phyloP scores from a whole-genome alignment of 2,888 invertebrate genomes.

The Hirudinaria manillensis region DNA sequence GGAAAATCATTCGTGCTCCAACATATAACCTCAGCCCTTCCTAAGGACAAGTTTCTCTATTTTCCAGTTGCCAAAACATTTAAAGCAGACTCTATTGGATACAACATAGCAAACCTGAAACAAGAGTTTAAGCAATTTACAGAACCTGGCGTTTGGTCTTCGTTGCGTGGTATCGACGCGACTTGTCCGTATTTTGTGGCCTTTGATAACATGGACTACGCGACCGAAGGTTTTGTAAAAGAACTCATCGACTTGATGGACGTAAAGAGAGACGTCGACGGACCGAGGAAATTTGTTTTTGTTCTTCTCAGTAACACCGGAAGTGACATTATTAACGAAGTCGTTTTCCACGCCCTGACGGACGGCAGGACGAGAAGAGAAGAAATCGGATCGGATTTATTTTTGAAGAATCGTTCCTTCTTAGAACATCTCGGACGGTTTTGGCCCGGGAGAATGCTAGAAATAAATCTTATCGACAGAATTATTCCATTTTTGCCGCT shows the following conservation, averaged over 20 bases:
- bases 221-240: background rate
- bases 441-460: background rate
- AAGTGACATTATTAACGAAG: constrained; percentile 6
- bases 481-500: constrained; percentile 13
- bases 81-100: background rate
- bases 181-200: background rate
- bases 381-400: constrained; percentile 5
- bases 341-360: background rate
- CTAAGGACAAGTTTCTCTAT: background rate
- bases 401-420: background rate
- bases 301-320: background rate
- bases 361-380: background rate
- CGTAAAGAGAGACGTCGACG: background rate
- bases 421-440: background rate
- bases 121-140: background rate
- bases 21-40: background rate
- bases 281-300: background rate
- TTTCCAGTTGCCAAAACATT: background rate
- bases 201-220: background rate
- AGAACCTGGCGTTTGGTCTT: background rate
- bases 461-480: background rate
- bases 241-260: background rate
- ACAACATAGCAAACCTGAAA: background rate
- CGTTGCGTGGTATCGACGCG: background rate
- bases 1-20: constrained; percentile 2